A percentile compares a stretch with the other conserved stretches of the same genome.
Evolutionary conservation across 1,140 invertebrate genomes (phyloP).

Genomic region (Drosophila prosaltans): DNA sequence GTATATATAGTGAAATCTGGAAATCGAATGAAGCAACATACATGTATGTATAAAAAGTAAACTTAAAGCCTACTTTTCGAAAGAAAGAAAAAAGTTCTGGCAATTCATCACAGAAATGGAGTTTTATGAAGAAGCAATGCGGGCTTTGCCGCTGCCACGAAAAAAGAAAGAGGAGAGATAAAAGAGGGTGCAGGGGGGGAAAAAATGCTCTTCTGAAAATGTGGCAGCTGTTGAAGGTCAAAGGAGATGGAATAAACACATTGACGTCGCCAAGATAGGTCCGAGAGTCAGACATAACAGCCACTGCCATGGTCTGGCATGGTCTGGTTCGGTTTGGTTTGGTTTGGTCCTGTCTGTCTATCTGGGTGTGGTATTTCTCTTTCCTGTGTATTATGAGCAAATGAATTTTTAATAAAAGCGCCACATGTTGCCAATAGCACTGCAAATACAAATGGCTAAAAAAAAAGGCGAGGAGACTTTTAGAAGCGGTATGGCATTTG

Average conservation of each 20-base stretch:
- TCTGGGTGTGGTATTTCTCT: neutral
- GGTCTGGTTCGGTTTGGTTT: neutral
- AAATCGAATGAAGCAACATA: no score
- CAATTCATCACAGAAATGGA: slow-evolving; percentile 55
- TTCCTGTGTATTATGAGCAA: slow-evolving; percentile 63
- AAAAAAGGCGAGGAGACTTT: slow-evolving; percentile 22
- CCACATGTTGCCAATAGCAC: slow-evolving; percentile 79
- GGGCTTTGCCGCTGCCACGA: slow-evolving; percentile 17
- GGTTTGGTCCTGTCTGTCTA: neutral
- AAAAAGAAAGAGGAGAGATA: neutral
- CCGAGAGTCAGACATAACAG: slow-evolving; percentile 46
- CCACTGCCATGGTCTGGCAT: slow-evolving; percentile 12
- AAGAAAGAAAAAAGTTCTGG: neutral
- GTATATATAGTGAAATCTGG: no score
- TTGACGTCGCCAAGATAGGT: slow-evolving; percentile 29
- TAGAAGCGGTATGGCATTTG: slow-evolving; percentile 5
- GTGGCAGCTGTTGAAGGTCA: slow-evolving; percentile 78
- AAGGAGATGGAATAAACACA: slow-evolving; percentile 36
- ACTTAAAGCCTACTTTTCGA: slow-evolving; percentile 29
- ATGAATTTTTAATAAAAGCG: slow-evolving; percentile 82
- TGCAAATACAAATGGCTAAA: slow-evolving; percentile 69
- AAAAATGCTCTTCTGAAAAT: slow-evolving; percentile 54
- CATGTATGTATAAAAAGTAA: neutral
- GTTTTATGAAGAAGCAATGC: slow-evolving; percentile 32
- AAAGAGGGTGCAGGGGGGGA: neutral